These are phyloP conservation scores for Melanotus villosus DNA, from an alignment of 2,888 invertebrate species.

Conservation along the genomic window DNA sequence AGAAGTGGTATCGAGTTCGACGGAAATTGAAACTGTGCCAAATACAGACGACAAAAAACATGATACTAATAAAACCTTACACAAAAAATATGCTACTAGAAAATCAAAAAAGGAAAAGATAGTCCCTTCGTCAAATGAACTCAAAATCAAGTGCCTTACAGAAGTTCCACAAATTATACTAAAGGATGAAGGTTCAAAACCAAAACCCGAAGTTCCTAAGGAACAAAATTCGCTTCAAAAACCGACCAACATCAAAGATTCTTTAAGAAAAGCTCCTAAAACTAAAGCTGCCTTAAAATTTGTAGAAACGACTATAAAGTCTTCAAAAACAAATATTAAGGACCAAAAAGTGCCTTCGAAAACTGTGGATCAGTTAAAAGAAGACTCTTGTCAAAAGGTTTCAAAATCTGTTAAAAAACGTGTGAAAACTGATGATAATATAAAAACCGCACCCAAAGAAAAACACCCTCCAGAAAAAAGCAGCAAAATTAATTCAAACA, in stretches of 20 bases:
- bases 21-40: slow-evolving; percentile 27
- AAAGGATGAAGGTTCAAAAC: background rate
- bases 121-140: background rate
- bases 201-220: background rate
- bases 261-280: slow-evolving; percentile 26
- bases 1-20: slow-evolving; percentile 42
- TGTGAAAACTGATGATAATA: background rate
- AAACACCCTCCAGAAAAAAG: background rate
- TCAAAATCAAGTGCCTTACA: slow-evolving; percentile 16
- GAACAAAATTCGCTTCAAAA: background rate
- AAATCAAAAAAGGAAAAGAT: background rate
- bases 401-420: background rate
- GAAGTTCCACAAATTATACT: background rate
- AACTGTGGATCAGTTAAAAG: background rate
- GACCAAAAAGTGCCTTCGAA: slow-evolving; percentile 18
- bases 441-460: background rate
- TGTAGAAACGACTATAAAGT: background rate
- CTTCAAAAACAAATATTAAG: slow-evolving; percentile 1
- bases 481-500: background rate
- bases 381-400: background rate
- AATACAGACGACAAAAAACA: background rate
- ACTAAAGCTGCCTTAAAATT: slow-evolving; percentile 43
- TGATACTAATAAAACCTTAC: background rate
- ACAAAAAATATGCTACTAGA: background rate
- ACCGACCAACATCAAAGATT: background rate